Base-by-base conservation (phyloP, 2,113 vertebrate genomes). In the Rhinogobius similis region DNA sequence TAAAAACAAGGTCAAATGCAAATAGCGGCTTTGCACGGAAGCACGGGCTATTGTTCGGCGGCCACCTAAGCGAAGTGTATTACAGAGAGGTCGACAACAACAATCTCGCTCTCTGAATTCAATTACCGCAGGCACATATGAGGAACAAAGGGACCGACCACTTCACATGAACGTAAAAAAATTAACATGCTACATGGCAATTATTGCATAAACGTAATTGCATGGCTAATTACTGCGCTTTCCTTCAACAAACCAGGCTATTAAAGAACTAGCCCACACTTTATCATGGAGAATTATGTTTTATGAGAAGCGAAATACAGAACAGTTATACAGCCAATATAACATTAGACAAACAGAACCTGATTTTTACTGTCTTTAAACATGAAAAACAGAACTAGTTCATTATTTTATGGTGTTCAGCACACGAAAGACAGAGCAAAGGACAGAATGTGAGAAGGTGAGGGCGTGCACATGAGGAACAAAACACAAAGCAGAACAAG, bases 1-100 rank as follows among this genome's bases (percentile, higher is more conserved):
- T 55, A 55, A 55, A 55, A 55, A 23, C 52, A 55, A 59, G 26
- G 56, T 36, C 56, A 59, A 59, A 59, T 32, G 56, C 9, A 59
- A 59, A 59, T 59, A 1, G 20, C 46, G 7, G 20, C 20, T 3
- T 50, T n/a, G 46, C 0, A 29, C 5, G 13, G 13, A 27, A 29
- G 55, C 24, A 16, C 7, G 3, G 12, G 29, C 8, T 29, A 36
- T 61, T 61, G 58, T 38, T 38, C 10, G 29, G 58, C 5, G 10
- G 58, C 5, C 29, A 1, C 1, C 16, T 36, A 10, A 38, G 29
- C 16, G 8, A 61, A 61, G 21, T 11, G 7, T 36, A 38, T 36
- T 61, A n/a, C 29, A 61, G 9, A 20, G 29, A 36, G 18, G 58
- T n/a, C 29, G 16, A 12, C 29, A 11, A 36, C 58, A n/a, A 36